phyloP scores from a whole-genome alignment of 2,797 vertebrate genomes.

The Pitangus sulphuratus region DNA sequence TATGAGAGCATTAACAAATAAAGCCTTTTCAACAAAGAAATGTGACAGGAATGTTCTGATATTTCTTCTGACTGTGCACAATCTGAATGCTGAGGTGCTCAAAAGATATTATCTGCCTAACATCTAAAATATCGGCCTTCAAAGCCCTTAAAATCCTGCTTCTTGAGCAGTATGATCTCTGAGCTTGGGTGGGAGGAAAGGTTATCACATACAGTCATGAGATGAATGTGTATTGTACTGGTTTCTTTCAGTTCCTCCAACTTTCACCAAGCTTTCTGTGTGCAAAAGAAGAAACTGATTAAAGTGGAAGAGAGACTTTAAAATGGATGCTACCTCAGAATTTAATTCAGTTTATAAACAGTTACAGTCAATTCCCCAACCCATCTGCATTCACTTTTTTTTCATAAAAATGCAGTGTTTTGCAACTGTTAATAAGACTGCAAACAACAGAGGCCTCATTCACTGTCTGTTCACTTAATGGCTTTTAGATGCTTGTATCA shows the following conservation, averaged over 20 bases:
- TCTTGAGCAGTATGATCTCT: slow-evolving; percentile 31
- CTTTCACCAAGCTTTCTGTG: slow-evolving; percentile 17
- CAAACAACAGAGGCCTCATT: neutral
- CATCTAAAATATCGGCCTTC: slow-evolving; percentile 55
- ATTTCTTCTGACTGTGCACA: neutral
- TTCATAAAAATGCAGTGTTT: neutral
- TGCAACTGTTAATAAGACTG: neutral
- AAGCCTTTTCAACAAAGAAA: neutral
- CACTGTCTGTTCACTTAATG: neutral
- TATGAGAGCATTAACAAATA: neutral
- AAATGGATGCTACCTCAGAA: neutral
- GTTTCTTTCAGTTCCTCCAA: neutral
- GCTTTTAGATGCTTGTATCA: neutral
- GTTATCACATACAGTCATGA: neutral
- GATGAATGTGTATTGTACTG: slow-evolving; percentile 8
- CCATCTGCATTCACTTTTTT: neutral
- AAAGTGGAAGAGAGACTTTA: neutral
- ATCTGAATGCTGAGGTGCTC: slow-evolving; percentile 31
- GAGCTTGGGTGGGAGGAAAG: slow-evolving; percentile 28
- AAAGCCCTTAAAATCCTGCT: slow-evolving; percentile 51
- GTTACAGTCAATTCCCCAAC: neutral
- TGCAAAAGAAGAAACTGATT: slow-evolving; percentile 36
- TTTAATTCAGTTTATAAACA: neutral
- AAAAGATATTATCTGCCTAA: slow-evolving; percentile 42
- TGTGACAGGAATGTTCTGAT: neutral